A percentile compares a stretch with the other conserved stretches of the same genome.
Evolutionary conservation across 2,888 invertebrate species (phyloP).

Genomic region (Petrophora chlorosata): DNA sequence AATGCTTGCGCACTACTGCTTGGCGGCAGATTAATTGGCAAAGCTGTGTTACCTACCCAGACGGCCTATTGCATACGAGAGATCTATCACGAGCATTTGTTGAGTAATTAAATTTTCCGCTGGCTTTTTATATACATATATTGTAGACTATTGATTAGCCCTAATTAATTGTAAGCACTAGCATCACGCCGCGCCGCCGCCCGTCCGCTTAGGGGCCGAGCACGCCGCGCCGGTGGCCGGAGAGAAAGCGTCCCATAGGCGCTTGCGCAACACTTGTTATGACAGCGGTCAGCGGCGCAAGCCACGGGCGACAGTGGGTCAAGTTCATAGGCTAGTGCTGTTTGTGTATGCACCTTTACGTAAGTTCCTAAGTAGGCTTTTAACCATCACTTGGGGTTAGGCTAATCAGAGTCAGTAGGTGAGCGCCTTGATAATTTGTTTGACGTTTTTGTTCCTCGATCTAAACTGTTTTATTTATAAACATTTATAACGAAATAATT

Average conservation of each 20-base stretch:
- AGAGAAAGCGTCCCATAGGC: slow-evolving; percentile 52
- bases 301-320: slow-evolving; percentile 43
- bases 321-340: slow-evolving; percentile 37
- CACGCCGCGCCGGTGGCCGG: slow-evolving; percentile 17
- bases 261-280: slow-evolving; percentile 44
- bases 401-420: slow-evolving; percentile 14
- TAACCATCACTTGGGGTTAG: slow-evolving; percentile 17
- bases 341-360: slow-evolving; percentile 12
- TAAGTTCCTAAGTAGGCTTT: slow-evolving; percentile 14
- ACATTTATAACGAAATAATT: not conserved
- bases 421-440: not conserved
- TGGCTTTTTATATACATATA: no score
- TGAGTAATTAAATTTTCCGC: no score
- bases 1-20: no score
- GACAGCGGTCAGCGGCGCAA: slow-evolving; percentile 40
- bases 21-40: no score
- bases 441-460: no score
- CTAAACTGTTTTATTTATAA: not conserved
- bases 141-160: no score
- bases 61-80: no score
- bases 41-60: no score
- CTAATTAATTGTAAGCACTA: no score
- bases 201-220: slow-evolving; percentile 10
- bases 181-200: not conserved
- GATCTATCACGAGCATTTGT: no score